Evolutionary conservation across 2,113 vertebrate genomes (phyloP), one percentile per base, ranked within the genome.

Genomic region (Tamias sibiricus): DNA sequence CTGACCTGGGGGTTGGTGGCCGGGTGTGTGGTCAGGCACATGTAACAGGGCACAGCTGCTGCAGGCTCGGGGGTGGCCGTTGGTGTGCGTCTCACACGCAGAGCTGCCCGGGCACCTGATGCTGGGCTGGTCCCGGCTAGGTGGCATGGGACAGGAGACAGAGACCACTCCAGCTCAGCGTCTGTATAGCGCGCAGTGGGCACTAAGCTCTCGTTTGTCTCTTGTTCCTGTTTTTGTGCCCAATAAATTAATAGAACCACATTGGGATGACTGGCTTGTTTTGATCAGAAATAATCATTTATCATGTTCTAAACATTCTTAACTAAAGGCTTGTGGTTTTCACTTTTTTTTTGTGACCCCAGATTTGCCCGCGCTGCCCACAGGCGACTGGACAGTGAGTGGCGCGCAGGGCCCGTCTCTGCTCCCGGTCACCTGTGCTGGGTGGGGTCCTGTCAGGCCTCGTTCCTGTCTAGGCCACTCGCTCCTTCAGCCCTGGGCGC

Each of bases 391-490:
- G 96, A 90, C 20, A 3, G 30, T 11, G 96, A 94, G 30, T 54
- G 81, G 49, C 57, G 94, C 20, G 40, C 69, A 32, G 64, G 28
- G 54, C 54, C 54, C 54, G 17, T 17, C 54, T 54, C 54, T 66
- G 64, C 24, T 28, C 35, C 66, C 32, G 2, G 30, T 6, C 30
- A 35, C 28, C 74, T 92, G 72, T 82, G 95, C 97, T 97, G 94
- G 96, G 91, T 90, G 91, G 86, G 87, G 92, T 91, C 90, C 42
- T 86, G 2, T 98, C 97, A 94, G 97, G 94, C 96, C 89, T 94
- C 85, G 86, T 98, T 98, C 98, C 98, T 98, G 97, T 98, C 98
- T 98, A 97, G 98, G 98, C 98, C 96, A 96, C 97, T 81, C 89
- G 96, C 98, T 98, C 97, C 98, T 97, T 98, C 96, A 95, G 64